Evolutionary conservation across 92 coral and sea anemone genomes (phyloP).

Genomic region (Palythoa caribaeorum): DNA sequence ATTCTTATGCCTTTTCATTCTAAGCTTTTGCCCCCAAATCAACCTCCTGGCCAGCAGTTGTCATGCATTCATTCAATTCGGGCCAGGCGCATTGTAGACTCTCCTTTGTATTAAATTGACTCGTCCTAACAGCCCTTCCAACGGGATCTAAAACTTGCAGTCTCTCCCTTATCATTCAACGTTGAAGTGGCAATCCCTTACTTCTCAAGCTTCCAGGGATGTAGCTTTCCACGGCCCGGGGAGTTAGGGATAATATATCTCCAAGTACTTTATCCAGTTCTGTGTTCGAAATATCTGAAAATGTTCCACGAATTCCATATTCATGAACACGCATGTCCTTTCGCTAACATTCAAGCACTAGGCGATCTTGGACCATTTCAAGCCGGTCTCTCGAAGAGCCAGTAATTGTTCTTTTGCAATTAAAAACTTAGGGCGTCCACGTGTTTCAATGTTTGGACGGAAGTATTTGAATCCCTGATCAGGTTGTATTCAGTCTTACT

Average conservation of each 20-base stretch:
- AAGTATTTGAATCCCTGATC: background rate
- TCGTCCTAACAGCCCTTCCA: too few relatives aligned
- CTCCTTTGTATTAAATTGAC: too few relatives aligned
- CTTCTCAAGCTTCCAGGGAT: constrained; percentile 67
- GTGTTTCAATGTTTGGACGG: background rate
- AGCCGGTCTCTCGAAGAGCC: constrained; percentile 66
- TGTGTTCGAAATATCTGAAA: too few relatives aligned
- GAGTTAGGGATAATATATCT: constrained; percentile 62
- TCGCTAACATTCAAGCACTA: constrained; percentile 70
- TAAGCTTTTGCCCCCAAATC: constrained; percentile 59
- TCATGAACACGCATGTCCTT: constrained; percentile 70
- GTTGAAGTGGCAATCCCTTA: constrained; percentile 54
- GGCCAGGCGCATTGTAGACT: too few relatives aligned
- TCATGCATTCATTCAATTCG: constrained; percentile 30
- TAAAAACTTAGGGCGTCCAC: background rate
- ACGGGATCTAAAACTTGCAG: too few relatives aligned
- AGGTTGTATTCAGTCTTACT: background rate
- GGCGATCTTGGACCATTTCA: constrained; percentile 64
- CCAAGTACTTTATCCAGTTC: constrained; percentile 28
- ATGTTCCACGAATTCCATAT: constrained; percentile 52
- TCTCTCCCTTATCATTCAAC: constrained; percentile 55
- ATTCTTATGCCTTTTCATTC: constrained; percentile 65
- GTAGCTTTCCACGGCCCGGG: constrained; percentile 68
- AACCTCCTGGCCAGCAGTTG: constrained; percentile 56
- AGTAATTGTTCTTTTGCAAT: constrained; percentile 61